phyloP scores from a whole-genome alignment of 2,113 vertebrate species.

The Tursiops truncatus region DNA sequence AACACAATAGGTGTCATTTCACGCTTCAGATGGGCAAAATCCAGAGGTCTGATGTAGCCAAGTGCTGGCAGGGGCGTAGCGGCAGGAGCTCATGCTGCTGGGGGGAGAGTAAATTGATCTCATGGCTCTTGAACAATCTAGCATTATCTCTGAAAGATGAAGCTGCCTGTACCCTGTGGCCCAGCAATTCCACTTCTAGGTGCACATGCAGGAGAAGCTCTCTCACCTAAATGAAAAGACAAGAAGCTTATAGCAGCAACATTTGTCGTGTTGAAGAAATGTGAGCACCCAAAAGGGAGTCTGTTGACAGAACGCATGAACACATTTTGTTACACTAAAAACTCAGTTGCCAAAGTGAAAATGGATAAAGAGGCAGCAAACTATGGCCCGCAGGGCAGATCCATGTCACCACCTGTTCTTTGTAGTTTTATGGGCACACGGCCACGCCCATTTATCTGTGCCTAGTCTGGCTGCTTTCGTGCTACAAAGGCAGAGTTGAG shows the following conservation, averaged over 20 bases:
- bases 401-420: not conserved
- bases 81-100: not conserved
- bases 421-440: not conserved
- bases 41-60: not conserved
- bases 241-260: not conserved
- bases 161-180: not conserved
- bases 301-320: not conserved
- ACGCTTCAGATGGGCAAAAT: not conserved
- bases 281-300: not conserved
- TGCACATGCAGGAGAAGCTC: not conserved
- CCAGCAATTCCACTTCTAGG: not conserved
- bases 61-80: not conserved
- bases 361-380: not conserved
- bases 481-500: not conserved
- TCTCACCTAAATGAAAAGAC: not conserved
- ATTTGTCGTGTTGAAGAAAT: not conserved
- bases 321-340: not conserved
- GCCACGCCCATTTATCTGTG: not conserved
- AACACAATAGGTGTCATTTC: not conserved
- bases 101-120: not conserved
- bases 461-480: not conserved
- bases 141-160: not conserved
- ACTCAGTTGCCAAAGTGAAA: not conserved
- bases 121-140: not conserved
- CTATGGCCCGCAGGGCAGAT: not conserved